Evolutionary conservation across 2,888 invertebrate genomes (phyloP), one percentile per base, ranked within the genome.

Genomic region (Paralinhomoeus sp.): DNA sequence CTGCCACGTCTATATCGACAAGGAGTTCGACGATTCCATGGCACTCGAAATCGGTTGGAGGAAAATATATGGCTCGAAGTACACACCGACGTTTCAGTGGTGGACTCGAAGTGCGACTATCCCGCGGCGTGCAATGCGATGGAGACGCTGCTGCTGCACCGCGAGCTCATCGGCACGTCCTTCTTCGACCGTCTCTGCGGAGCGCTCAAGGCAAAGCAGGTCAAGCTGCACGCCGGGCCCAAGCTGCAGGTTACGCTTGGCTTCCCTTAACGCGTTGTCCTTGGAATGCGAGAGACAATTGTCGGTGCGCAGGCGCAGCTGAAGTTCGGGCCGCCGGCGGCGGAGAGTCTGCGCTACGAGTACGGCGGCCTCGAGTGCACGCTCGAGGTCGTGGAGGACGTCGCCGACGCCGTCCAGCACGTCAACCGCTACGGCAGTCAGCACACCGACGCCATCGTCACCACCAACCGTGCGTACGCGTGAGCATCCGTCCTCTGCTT

Each of bases 71-170:
- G 18, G n/a, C 13, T 5, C 5, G n/a, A 7, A 35, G 18, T 13
- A 17, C n/a, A 35, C 13, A 7, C 3, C 18, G n/a, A n/a, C 12
- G 7, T 27, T 12, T 27, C 59, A 72, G 77, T 87, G 2, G 72
- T 77, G 24, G 93, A 97, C 64, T 77, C 91, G 0, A 97, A 97
- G 67, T 93, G 93, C 64, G 91, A 93, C 64, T 97, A 97, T 62
- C 93, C 97, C 3, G 87, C 93, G 0, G 97, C 97, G 7, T 97
- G 93, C 65, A 97, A 97, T 61, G 87, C 93, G 20, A 85, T 89
- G 81, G 93, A 97, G 68, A 93, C 93, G 0, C 71, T 97, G 18
- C 70, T 97, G 13, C 72, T 97, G 27, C 91, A 97, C 61, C 78
- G 83, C 62, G 77, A 78, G 7, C 27, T 35, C 3, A 17, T 18